Conservation (phyloP, 2,888 invertebrate species). For the Amiota communis region DNA sequence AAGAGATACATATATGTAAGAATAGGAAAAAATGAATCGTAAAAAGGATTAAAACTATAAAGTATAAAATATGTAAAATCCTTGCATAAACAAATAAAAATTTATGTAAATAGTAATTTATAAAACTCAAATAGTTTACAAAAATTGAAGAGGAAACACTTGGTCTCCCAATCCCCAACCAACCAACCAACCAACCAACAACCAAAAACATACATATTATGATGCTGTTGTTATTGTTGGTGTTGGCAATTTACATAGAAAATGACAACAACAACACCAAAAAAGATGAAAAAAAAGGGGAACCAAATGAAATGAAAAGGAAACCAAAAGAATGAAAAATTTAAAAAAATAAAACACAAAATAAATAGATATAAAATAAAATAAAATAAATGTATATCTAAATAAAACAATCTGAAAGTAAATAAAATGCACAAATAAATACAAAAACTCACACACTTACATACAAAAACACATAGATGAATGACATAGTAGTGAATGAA, state of each 20-base stretch:
- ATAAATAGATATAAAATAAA: constrained; percentile 43
- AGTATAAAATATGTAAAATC: constrained; percentile 18
- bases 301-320: constrained; percentile 50
- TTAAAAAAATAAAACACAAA: constrained; percentile 27
- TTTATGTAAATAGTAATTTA: constrained; percentile 59
- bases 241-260: too few relatives aligned
- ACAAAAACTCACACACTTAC: background rate
- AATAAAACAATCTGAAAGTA: constrained; percentile 58
- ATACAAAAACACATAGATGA: background rate
- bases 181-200: too few relatives aligned
- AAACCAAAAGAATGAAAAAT: constrained; percentile 27
- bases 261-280: background rate
- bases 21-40: background rate
- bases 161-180: too few relatives aligned
- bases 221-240: background rate
- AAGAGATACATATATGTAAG: too few relatives aligned
- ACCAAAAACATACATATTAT: too few relatives aligned
- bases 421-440: constrained; percentile 49
- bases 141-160: background rate
- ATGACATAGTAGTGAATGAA: too few relatives aligned
- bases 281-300: background rate
- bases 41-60: constrained; percentile 14
- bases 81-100: constrained; percentile 32
- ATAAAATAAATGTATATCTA: constrained; percentile 45
- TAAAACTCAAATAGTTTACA: constrained; percentile 48